phyloP scores from a whole-genome alignment of 2,797 vertebrate species.

The Enteromius mattozi region DNA sequence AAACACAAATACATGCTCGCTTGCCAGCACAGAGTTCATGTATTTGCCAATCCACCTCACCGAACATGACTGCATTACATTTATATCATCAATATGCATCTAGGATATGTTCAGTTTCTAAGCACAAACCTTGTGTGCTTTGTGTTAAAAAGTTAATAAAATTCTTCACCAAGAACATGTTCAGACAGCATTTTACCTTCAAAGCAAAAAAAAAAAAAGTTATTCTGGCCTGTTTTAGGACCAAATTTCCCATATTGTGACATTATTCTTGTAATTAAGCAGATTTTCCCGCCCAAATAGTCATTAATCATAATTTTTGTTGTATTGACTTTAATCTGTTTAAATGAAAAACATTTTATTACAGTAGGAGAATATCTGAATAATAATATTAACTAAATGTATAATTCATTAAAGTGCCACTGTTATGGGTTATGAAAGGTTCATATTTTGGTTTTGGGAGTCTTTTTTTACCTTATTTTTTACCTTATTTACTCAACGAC shows the following conservation, averaged over 20 bases:
- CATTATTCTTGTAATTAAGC: background rate
- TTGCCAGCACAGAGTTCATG: background rate
- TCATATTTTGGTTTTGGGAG: too few relatives aligned
- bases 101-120: background rate
- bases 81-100: background rate
- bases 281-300: background rate
- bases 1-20: constrained; percentile 38
- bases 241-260: background rate
- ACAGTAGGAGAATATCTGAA: background rate
- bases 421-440: too few relatives aligned
- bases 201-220: background rate
- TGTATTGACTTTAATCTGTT: background rate
- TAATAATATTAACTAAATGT: background rate
- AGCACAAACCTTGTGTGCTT: background rate
- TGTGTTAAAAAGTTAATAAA: background rate
- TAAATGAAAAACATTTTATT: background rate
- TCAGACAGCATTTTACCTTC: background rate
- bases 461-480: too few relatives aligned
- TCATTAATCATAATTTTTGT: background rate
- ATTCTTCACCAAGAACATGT: background rate
- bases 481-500: too few relatives aligned
- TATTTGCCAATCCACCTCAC: background rate
- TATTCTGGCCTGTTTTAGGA: background rate
- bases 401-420: background rate
- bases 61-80: background rate